Percentiles rank a stretch among this genome's conserved stretches.
These are phyloP conservation scores for Lucilia sericata DNA, from an alignment of 1,140 invertebrate genomes.

Conservation along the genomic window DNA sequence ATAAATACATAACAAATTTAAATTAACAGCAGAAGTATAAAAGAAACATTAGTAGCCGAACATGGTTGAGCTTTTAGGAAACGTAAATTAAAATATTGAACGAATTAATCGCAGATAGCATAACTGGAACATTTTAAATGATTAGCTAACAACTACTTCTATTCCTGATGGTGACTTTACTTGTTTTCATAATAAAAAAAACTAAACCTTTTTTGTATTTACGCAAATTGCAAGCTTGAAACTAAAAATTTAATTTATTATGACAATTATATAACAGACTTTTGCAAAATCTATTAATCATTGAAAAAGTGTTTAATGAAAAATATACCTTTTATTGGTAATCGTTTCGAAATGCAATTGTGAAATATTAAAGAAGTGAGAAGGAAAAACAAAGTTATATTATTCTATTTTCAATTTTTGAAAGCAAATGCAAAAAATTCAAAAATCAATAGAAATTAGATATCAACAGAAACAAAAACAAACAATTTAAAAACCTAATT, in stretches of 20 bases:
- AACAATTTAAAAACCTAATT: neutral
- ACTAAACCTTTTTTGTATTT: no score
- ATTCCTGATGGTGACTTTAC: no score
- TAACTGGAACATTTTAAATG: no score
- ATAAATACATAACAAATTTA: neutral
- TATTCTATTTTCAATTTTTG: neutral
- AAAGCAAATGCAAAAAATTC: neutral
- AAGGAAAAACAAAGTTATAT: neutral
- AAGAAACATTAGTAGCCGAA: neutral
- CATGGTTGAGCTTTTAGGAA: neutral
- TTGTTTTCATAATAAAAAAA: no score
- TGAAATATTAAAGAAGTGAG: neutral
- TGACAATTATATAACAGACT: no score
- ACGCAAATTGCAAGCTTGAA: no score
- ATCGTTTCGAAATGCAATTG: neutral
- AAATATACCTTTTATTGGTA: no score
- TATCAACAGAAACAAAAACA: neutral
- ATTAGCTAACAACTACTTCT: no score
- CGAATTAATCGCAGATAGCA: neutral
- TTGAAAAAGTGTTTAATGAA: no score
- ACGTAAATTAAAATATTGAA: neutral
- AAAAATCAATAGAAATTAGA: conserved; percentile 7
- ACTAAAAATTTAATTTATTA: no score
- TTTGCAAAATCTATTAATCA: no score
- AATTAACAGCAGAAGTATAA: conserved; percentile 23